These are phyloP conservation scores for Acipenser transmontanus DNA, from an alignment of 2,797 vertebrate species.

Conservation along the genomic window DNA sequence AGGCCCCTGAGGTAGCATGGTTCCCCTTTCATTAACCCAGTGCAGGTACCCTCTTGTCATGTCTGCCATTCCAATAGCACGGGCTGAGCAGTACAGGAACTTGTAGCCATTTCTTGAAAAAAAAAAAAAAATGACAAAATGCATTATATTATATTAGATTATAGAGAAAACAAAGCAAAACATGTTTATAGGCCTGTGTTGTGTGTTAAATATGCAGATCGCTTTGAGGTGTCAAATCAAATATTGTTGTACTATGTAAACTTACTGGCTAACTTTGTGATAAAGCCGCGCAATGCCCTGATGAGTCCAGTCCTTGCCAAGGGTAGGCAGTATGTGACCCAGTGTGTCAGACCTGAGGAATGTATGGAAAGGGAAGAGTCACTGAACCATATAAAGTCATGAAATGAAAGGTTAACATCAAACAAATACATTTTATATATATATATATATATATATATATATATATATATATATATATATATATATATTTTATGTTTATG, in stretches of 20 bases:
- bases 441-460: too few species aligned
- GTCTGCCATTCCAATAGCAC: slow-evolving; percentile 95
- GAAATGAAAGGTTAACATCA: too few species aligned
- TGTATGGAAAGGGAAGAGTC: neutral
- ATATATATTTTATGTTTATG: too few species aligned
- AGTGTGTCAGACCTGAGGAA: slow-evolving; percentile 85
- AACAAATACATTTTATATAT: too few species aligned
- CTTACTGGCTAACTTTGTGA: slow-evolving; percentile 95
- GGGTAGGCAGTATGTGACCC: slow-evolving; percentile 88
- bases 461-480: too few species aligned
- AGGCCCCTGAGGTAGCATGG: slow-evolving; percentile 84
- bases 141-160: too few species aligned
- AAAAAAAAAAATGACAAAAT: neutral
- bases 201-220: too few species aligned
- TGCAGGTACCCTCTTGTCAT: slow-evolving; percentile 92
- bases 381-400: neutral
- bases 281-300: slow-evolving; percentile 90
- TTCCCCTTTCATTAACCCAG: slow-evolving; percentile 93
- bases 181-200: too few species aligned
- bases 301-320: slow-evolving; percentile 96
- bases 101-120: slow-evolving; percentile 86
- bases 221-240: too few species aligned
- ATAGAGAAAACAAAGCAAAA: too few species aligned
- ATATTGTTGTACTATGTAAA: slow-evolving; percentile 21
- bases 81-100: slow-evolving; percentile 91